Percentiles rank a stretch among this genome's conserved stretches.
Conservation (phyloP, 2,888 invertebrate species). For the Crossocerus cetratus region DNA sequence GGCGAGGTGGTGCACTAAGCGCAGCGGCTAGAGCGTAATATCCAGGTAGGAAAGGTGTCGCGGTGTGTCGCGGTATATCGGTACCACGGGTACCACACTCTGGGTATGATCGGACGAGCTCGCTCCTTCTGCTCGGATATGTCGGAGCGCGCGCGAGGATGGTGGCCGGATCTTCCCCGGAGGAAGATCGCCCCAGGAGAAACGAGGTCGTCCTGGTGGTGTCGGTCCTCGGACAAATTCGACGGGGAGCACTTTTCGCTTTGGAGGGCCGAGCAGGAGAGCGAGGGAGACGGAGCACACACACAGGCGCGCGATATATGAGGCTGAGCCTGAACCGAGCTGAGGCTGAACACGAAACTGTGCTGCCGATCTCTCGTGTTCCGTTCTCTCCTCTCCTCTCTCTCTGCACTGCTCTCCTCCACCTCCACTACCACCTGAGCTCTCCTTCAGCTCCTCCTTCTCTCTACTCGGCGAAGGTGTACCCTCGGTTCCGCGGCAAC, state of each 20-base stretch:
- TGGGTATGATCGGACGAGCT: background rate
- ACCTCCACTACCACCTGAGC: slow-evolving; percentile 45
- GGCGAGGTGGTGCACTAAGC: slow-evolving; percentile 1
- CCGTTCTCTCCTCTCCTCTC: slow-evolving; percentile 60
- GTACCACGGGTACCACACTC: slow-evolving; percentile 14
- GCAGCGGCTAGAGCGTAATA: background rate
- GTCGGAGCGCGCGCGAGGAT: background rate
- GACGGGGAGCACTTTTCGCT: slow-evolving; percentile 30
- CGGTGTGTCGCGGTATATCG: background rate
- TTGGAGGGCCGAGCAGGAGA: slow-evolving; percentile 25
- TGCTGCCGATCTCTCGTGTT: slow-evolving; percentile 72
- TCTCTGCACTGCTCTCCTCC: slow-evolving; percentile 33
- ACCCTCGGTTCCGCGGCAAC: slow-evolving; percentile 61
- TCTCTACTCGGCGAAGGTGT: slow-evolving; percentile 46
- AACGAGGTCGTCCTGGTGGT: slow-evolving; percentile 4
- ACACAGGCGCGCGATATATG: slow-evolving; percentile 43
- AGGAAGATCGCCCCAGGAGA: slow-evolving; percentile 6
- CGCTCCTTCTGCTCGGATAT: background rate
- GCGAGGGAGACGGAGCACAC: slow-evolving; percentile 17
- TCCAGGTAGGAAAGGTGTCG: background rate
- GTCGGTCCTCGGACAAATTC: slow-evolving; percentile 21
- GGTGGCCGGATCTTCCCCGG: background rate
- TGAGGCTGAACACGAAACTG: slow-evolving; percentile 69
- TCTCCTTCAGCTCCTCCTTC: slow-evolving; percentile 61
- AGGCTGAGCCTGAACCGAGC: slow-evolving; percentile 62